Conservation (phyloP, 2,888 invertebrate genomes). For the Drosophila atroscutellata region DNA sequence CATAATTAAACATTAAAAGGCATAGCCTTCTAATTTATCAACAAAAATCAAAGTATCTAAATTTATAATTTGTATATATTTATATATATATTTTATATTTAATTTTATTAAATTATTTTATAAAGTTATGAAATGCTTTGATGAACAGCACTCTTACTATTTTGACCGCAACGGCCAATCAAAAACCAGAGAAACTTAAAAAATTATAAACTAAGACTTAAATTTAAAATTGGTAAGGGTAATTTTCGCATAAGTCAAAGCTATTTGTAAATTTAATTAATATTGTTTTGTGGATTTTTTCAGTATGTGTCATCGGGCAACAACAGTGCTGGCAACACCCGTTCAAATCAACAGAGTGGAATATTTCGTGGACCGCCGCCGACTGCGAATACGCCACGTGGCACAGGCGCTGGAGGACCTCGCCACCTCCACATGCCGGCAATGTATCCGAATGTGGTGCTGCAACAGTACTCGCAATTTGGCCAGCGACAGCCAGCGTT, state of each 20-base stretch:
- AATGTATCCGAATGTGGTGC: conserved; percentile 81
- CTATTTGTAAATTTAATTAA: background rate
- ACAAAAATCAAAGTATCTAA: background rate
- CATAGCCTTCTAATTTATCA: background rate
- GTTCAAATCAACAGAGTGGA: conserved; percentile 77
- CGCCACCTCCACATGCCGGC: conserved; percentile 77
- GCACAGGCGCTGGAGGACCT: conserved; percentile 42
- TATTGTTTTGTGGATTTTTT: conserved; percentile 31
- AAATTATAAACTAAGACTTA: background rate
- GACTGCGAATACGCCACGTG: conserved; percentile 64
- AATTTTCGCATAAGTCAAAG: conserved; percentile 1
- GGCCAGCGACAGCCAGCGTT: conserved; percentile 76
- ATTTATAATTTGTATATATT: background rate
- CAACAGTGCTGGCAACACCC: conserved; percentile 76
- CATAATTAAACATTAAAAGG: too few relatives aligned
- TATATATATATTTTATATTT: background rate
- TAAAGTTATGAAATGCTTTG: background rate
- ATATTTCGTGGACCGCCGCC: conserved; percentile 81
- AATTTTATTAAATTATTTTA: background rate
- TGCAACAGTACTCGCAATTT: conserved; percentile 76
- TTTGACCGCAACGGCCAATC: background rate
- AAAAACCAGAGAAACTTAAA: background rate
- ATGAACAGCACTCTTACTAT: background rate
- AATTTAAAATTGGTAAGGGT: background rate
- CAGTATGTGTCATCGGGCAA: conserved; percentile 80